phyloP scores from a whole-genome alignment of 2,797 vertebrate species.

The Adelosebastes latens region DNA sequence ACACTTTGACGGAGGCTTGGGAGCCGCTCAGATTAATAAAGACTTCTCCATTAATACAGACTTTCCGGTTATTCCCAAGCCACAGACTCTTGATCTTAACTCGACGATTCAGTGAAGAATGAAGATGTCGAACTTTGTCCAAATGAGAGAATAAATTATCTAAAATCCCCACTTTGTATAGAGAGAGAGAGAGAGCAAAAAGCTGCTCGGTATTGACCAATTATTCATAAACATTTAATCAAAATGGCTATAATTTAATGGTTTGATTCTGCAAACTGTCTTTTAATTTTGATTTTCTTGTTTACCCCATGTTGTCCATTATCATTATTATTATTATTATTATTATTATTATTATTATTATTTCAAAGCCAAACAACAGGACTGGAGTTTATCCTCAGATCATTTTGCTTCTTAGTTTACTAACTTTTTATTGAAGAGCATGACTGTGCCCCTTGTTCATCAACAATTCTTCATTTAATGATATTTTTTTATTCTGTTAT shows the following conservation, averaged over 20 bases:
- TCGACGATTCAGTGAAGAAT: conserved; percentile 43
- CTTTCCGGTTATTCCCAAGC: conserved; percentile 44
- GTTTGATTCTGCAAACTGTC: conserved; percentile 89
- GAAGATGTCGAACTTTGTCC: conserved; percentile 50
- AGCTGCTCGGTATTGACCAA: conserved; percentile 63
- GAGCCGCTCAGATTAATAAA: conserved; percentile 19
- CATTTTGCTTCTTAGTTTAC: conserved; percentile 34
- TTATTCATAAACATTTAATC: conserved; percentile 74
- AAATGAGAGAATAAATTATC: conserved; percentile 57
- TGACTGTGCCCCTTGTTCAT: conserved; percentile 19
- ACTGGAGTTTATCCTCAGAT: conserved; percentile 37
- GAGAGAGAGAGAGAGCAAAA: conserved; percentile 28
- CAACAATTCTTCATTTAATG: conserved; percentile 3
- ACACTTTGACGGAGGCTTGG: conserved; percentile 42
- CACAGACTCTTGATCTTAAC: conserved; percentile 44
- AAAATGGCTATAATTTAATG: conserved; percentile 78
- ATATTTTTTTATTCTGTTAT: conserved; percentile 37
- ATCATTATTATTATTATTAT: background rate
- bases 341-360: conserved; percentile 7
- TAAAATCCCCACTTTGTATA: conserved; percentile 58
- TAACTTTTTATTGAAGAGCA: conserved; percentile 51
- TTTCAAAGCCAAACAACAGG: conserved; percentile 63
- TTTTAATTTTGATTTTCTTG: conserved; percentile 57
- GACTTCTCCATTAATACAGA: conserved; percentile 30
- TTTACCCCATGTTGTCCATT: conserved; percentile 31